Evolutionary conservation across 2,797 vertebrate genomes (phyloP).

Genomic region (Fistularia commersonii): DNA sequence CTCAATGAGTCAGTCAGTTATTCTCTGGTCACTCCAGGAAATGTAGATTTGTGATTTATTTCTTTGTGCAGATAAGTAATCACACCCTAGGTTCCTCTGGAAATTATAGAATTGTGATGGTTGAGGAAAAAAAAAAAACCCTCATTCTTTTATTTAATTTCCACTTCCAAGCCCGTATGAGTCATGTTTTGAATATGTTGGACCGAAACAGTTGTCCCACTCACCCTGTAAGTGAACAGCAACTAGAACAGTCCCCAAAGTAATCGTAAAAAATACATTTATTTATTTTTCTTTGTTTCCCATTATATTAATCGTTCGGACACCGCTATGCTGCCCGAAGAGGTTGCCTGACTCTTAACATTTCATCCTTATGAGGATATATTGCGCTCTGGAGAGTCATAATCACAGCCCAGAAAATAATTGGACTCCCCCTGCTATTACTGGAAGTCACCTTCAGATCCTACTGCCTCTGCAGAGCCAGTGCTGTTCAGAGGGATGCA

Average conservation of each 20-base stretch:
- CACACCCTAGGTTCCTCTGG: too few relatives aligned
- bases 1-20: too few relatives aligned
- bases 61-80: too few relatives aligned
- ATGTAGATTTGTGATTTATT: too few relatives aligned
- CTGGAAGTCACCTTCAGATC: conserved; percentile 2
- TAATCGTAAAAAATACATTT: conserved; percentile 4
- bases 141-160: neutral
- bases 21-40: too few relatives aligned
- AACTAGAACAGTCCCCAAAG: conserved; percentile 1
- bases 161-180: conserved; percentile 2
- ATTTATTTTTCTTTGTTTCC: neutral
- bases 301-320: conserved; percentile 4
- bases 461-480: conserved; percentile 1
- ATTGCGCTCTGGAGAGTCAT: conserved; percentile 1
- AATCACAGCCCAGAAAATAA: conserved; percentile 11
- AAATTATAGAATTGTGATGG: too few relatives aligned
- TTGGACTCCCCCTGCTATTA: conserved; percentile 1
- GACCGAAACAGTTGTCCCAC: neutral
- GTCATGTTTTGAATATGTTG: conserved; percentile 7
- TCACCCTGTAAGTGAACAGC: neutral
- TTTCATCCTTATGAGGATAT: conserved; percentile 1
- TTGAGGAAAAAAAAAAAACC: too few relatives aligned
- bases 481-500: neutral
- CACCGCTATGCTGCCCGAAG: neutral
- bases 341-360: conserved; percentile 3